Evolutionary conservation across 2,797 vertebrate species (phyloP).

Genomic region (Erethizon dorsatum): DNA sequence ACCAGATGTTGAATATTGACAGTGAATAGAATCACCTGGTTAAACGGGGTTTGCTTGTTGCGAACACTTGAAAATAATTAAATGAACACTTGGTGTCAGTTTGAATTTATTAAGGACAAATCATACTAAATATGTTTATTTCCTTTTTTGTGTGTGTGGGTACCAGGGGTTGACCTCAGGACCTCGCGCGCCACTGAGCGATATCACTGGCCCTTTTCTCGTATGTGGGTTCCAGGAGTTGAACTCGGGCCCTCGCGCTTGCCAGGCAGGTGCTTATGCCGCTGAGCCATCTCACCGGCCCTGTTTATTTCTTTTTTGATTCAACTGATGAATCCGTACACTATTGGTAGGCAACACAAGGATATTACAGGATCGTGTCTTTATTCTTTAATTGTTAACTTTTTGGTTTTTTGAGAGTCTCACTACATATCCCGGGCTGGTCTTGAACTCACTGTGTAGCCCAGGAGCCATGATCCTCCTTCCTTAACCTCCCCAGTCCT

Average conservation of each 20-base stretch:
- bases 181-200: too few species aligned
- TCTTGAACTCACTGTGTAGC: neutral
- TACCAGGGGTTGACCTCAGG: too few species aligned
- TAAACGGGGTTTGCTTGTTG: neutral
- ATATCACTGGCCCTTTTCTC: too few species aligned
- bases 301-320: slow-evolving; percentile 45
- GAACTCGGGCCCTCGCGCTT: too few species aligned
- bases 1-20: neutral
- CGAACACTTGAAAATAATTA: slow-evolving; percentile 53
- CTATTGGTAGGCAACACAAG: neutral
- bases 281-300: too few species aligned
- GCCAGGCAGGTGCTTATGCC: too few species aligned
- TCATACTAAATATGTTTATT: neutral
- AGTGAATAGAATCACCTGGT: slow-evolving; percentile 35
- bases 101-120: slow-evolving; percentile 21
- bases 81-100: neutral
- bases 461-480: neutral
- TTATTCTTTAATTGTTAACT: neutral
- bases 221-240: too few species aligned
- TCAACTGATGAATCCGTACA: neutral
- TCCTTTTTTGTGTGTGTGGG: neutral
- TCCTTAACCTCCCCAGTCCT: neutral
- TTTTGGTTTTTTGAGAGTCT: neutral
- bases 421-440: neutral
- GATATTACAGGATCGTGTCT: neutral